These are phyloP conservation scores for Orthonevra nobilis DNA, from an alignment of 2,888 invertebrate genomes.

Conservation along the genomic window DNA sequence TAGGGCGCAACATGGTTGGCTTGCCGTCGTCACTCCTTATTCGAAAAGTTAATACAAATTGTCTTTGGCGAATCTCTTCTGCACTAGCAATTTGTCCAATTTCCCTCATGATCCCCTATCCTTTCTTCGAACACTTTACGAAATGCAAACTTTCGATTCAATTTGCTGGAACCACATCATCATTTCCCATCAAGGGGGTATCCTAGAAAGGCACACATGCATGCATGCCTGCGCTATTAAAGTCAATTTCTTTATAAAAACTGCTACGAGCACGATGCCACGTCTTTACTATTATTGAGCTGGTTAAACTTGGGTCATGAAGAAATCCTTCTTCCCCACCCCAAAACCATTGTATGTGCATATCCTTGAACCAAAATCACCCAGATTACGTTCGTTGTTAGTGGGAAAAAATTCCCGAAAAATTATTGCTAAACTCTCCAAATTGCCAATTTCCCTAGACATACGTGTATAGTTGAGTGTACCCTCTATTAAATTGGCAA, in stretches of 20 bases:
- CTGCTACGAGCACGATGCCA: conserved; percentile 25
- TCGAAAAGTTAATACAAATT: neutral
- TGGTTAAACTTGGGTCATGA: conserved; percentile 40
- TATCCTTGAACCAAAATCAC: conserved; percentile 5
- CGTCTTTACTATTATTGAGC: conserved; percentile 56
- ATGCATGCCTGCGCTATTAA: conserved; percentile 30
- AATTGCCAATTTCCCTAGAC: conserved; percentile 62
- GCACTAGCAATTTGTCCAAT: neutral
- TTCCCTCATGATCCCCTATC: neutral
- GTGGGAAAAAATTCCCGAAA: conserved; percentile 39
- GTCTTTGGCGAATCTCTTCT: neutral
- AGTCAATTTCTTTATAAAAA: conserved; percentile 48
- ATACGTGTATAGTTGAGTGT: neutral
- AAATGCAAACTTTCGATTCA: conserved; percentile 46
- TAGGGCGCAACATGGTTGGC: too few species aligned
- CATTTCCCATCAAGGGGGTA: neutral
- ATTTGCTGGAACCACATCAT: conserved; percentile 28
- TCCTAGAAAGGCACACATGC: neutral
- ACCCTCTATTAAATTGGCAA: conserved; percentile 24
- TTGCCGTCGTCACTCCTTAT: too few species aligned
- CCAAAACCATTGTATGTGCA: neutral
- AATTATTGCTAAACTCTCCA: conserved; percentile 61
- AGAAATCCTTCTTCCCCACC: neutral
- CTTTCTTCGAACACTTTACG: conserved; percentile 2
- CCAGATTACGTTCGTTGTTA: conserved; percentile 28